phyloP scores from a whole-genome alignment of 2,888 invertebrate genomes.

The Candidula unifasciata region DNA sequence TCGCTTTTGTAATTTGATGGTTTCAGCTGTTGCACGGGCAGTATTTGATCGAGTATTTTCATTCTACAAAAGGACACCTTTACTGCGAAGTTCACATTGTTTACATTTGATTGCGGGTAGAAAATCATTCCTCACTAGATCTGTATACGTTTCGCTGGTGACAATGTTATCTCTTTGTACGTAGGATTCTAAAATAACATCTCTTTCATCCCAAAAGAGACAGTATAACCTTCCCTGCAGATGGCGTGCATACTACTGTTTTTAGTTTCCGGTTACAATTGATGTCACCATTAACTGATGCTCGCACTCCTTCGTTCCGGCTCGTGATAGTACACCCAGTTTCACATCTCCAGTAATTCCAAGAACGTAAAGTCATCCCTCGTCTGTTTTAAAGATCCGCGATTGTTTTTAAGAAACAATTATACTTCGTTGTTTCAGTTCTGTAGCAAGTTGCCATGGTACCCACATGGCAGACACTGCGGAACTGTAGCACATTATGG shows the following conservation, averaged over 20 bases:
- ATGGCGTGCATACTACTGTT: background rate
- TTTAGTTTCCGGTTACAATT: background rate
- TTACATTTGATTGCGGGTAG: background rate
- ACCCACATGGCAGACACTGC: background rate
- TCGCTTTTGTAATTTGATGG: no score
- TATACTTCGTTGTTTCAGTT: constrained; percentile 5
- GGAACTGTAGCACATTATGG: background rate
- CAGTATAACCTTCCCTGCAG: background rate
- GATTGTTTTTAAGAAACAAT: background rate
- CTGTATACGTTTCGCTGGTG: background rate
- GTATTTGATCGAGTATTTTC: background rate
- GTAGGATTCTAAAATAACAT: background rate
- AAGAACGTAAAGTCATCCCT: background rate
- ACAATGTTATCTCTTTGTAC: background rate
- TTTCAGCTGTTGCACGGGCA: background rate
- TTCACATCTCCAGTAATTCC: background rate
- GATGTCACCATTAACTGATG: background rate
- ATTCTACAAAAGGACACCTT: background rate
- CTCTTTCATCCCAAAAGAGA: background rate
- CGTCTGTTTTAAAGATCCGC: background rate
- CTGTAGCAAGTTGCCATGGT: background rate
- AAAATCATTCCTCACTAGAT: background rate
- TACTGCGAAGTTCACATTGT: background rate
- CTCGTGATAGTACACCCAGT: background rate
- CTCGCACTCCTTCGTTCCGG: background rate